Evolutionary conservation across 1,140 invertebrate species (phyloP).

Genomic region (Trichogramma pretiosum): DNA sequence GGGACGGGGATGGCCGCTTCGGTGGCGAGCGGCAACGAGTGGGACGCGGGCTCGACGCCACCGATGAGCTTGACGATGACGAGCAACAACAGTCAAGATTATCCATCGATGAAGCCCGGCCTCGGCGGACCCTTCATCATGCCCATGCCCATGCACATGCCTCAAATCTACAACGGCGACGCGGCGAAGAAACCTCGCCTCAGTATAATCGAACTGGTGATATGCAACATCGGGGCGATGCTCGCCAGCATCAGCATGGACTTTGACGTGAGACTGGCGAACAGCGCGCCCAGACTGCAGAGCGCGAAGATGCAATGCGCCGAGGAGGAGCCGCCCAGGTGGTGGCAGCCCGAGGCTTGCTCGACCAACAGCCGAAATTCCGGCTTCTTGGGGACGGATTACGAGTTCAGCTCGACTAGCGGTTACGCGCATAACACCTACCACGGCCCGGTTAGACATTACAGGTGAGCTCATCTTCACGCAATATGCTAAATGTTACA

Average conservation of each 20-base stretch:
- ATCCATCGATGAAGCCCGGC: constrained; percentile 43
- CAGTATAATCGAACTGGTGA: constrained; percentile 69
- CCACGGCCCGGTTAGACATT: constrained; percentile 73
- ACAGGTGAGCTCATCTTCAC: constrained; percentile 55
- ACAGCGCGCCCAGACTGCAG: constrained; percentile 71
- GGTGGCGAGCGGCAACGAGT: constrained; percentile 24
- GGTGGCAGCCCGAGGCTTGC: constrained; percentile 19
- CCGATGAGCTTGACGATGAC: no score
- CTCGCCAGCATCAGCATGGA: constrained; percentile 81
- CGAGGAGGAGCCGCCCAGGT: constrained; percentile 28
- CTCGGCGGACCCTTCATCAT: constrained; percentile 39
- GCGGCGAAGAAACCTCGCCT: constrained; percentile 60
- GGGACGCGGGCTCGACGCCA: no score
- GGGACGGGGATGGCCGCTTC: constrained; percentile 36
- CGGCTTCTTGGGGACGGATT: constrained; percentile 45
- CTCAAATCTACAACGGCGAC: constrained; percentile 64
- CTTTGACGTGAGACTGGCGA: constrained; percentile 81
- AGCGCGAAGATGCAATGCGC: constrained; percentile 43
- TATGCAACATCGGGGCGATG: constrained; percentile 86
- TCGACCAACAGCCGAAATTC: constrained; percentile 37
- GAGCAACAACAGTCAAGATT: constrained; percentile 41
- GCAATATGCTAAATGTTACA: no score
- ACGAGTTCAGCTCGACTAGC: constrained; percentile 51
- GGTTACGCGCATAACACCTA: constrained; percentile 81
- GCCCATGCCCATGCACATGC: constrained; percentile 60